Evolutionary conservation across 2,113 vertebrate genomes (phyloP), one percentile per base, ranked within the genome.

Genomic region (Pelobates fuscus): DNA sequence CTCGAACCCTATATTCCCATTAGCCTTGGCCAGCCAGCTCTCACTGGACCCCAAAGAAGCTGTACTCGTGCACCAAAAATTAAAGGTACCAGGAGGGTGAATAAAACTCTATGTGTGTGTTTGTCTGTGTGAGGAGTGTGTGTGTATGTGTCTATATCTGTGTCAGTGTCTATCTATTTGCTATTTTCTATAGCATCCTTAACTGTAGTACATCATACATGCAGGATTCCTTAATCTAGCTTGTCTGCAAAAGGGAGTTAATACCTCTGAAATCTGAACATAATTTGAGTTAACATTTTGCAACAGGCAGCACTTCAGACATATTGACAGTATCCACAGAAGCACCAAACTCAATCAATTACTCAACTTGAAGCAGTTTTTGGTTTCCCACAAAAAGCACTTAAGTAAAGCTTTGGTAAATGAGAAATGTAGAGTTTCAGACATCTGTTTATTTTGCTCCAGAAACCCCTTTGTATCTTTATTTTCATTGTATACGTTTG

Each of bases 261-360:
- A 66, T 24, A 18, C 14, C 14, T 7, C 83, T 84, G 79, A 88
- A 87, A 85, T 86, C 80, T 88, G 86, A 87, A 77, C 81, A 80
- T 83, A 84, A 87, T 88, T 85, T 84, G 81, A 83, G 75, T 8
- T 61, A 46, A 52, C n/a, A 64, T 78, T 83, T 70, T 72, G 80
- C 78, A 64, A 64, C 61, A 64, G 11, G 61, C 61, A 43, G 37
- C 37, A 44, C 70, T 74, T 59, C 2, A 66, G 74, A 78, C 67
- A 78, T 80, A 75, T 71, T 77, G 66, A 59, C 73, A 61, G 0
- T 72, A 66, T 84, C 84, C 88, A 82, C 66, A 79, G 80, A 83
- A 77, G 71, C 79, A 82, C 70, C 79, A 77, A 78, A 55, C 59
- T 77, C 12, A 43, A 18, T 65, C 21, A 65, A 25, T 44, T 25